Conservation (phyloP, 2,113 vertebrate genomes). For the Triplophysa siluroides region DNA sequence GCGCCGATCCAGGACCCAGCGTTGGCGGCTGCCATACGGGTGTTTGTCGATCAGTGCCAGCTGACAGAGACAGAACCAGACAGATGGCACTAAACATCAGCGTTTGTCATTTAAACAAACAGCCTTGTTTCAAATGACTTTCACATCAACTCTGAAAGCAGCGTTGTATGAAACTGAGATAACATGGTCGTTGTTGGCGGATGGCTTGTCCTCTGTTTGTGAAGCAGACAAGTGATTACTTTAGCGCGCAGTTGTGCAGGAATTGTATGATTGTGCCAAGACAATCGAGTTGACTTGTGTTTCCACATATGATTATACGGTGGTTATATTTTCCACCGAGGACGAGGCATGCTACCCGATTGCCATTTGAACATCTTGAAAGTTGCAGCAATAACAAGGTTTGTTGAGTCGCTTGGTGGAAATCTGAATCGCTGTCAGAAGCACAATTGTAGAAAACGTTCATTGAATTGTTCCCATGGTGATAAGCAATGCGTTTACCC, state of each 20-base stretch:
- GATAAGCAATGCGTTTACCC: slow-evolving; percentile 14
- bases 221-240: background rate
- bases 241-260: too few species aligned
- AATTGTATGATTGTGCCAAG: too few species aligned
- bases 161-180: background rate
- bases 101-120: slow-evolving; percentile 31
- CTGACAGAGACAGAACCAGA: background rate
- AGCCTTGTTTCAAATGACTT: background rate
- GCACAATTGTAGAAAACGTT: background rate
- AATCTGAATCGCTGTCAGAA: too few species aligned
- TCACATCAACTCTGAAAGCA: background rate
- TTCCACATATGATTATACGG: too few species aligned
- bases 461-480: slow-evolving; percentile 29
- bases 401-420: too few species aligned
- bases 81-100: slow-evolving; percentile 17
- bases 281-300: too few species aligned
- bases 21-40: background rate
- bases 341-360: too few species aligned
- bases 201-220: background rate
- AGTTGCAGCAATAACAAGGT: too few species aligned
- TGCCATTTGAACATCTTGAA: too few species aligned
- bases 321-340: too few species aligned
- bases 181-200: background rate
- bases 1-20: background rate
- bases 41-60: slow-evolving; percentile 24